Percentiles rank a stretch among this genome's conserved stretches.
Evolutionary conservation across 2,888 invertebrate genomes (phyloP).

Genomic region (Labia minor): DNA sequence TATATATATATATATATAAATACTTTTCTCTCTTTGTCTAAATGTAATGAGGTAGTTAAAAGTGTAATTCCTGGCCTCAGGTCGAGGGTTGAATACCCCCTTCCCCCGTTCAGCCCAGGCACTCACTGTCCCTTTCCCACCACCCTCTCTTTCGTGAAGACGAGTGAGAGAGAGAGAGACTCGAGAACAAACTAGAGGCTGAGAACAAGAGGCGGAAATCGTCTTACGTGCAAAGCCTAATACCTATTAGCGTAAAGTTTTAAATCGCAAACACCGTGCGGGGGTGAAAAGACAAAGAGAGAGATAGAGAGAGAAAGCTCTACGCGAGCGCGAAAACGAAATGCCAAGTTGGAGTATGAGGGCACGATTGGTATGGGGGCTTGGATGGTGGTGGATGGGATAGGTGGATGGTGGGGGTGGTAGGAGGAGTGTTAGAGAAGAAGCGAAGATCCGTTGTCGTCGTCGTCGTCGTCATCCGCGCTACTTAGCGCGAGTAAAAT

Average conservation of each 20-base stretch:
- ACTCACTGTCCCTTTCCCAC: no score
- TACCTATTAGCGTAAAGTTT: constrained; percentile 5
- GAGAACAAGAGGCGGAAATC: neutral
- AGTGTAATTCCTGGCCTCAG: constrained; percentile 13
- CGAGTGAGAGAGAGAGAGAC: no score
- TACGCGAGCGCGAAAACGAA: neutral
- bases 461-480: no score
- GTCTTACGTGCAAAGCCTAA: constrained; percentile 13
- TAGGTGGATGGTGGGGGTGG: no score
- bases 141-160: no score
- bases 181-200: constrained; percentile 2
- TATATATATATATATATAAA: neutral
- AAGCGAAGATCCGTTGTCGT: no score
- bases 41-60: constrained; percentile 6
- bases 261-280: neutral
- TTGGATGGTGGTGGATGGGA: no score
- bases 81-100: neutral
- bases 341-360: neutral
- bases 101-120: neutral
- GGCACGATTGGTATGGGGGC: neutral
- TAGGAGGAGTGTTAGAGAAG: no score
- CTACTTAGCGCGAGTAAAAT: no score
- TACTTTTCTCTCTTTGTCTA: neutral
- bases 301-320: neutral
- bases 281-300: neutral